These are phyloP conservation scores for Drosophila anomalata DNA, from an alignment of 2,888 invertebrate species.

Conservation along the genomic window DNA sequence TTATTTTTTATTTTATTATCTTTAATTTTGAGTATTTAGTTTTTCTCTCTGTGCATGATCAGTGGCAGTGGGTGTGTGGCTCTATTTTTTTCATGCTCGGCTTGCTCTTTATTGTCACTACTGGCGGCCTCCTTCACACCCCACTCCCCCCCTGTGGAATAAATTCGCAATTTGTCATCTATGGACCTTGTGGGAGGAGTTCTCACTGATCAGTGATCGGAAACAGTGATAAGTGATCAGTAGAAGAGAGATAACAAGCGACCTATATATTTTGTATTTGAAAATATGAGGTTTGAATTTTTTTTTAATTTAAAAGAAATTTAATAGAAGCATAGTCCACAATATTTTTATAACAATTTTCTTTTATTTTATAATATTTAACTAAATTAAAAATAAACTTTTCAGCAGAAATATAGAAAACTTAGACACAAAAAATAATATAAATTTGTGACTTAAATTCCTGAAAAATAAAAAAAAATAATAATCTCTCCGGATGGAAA, in stretches of 20 bases:
- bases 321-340: too few species aligned
- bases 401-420: too few species aligned
- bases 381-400: too few species aligned
- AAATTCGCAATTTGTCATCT: constrained; percentile 13
- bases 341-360: too few species aligned
- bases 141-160: background rate
- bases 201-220: background rate
- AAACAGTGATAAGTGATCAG: background rate
- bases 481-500: background rate
- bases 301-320: too few species aligned
- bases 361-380: too few species aligned
- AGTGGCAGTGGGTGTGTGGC: background rate
- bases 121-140: background rate
- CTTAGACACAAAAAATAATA: too few species aligned
- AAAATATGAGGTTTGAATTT: too few species aligned
- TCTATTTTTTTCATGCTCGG: constrained; percentile 55
- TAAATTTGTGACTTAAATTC: too few species aligned
- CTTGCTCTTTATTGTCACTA: constrained; percentile 38
- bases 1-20: background rate
- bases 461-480: too few species aligned
- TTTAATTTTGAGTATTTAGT: background rate
- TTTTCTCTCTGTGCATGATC: background rate
- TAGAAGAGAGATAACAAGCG: background rate
- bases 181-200: background rate
- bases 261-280: background rate